phyloP scores from a whole-genome alignment of 2,113 vertebrate genomes.

The Formicarius rufipectus region DNA sequence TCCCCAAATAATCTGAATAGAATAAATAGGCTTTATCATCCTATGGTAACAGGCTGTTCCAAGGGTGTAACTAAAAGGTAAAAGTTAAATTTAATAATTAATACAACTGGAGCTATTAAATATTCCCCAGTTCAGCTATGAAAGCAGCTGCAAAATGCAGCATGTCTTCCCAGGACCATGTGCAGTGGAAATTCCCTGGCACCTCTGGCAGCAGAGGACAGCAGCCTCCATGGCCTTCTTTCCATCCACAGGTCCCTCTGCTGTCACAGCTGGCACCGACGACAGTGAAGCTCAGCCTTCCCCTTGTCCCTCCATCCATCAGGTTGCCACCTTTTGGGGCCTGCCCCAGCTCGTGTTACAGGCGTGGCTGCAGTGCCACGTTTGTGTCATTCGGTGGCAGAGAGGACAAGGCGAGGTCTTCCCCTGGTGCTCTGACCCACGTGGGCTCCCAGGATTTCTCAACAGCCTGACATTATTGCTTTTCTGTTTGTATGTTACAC shows the following conservation, averaged over 20 bases:
- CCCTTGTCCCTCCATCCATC: neutral
- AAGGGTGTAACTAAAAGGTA: neutral
- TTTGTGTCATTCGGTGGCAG: too few relatives aligned
- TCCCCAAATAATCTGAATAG: neutral
- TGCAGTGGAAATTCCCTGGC: constrained; percentile 35
- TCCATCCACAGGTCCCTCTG: neutral
- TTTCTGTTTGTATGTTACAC: too few relatives aligned
- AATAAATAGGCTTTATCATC: neutral
- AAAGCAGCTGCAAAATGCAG: neutral
- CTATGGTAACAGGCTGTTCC: neutral
- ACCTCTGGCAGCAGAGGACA: neutral
- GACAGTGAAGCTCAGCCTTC: neutral
- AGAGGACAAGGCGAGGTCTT: too few relatives aligned
- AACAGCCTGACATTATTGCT: too few relatives aligned
- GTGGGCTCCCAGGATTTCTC: too few relatives aligned
- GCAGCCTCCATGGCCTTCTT: neutral
- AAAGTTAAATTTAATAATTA: neutral
- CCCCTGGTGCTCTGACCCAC: too few relatives aligned
- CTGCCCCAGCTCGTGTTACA: too few relatives aligned
- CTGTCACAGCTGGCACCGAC: neutral
- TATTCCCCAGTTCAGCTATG: neutral
- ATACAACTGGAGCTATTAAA: neutral
- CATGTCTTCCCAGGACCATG: neutral
- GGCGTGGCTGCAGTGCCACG: too few relatives aligned
- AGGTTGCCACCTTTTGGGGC: too few relatives aligned